Conservation (phyloP, 2,888 invertebrate genomes). For the Busseola fusca region DNA sequence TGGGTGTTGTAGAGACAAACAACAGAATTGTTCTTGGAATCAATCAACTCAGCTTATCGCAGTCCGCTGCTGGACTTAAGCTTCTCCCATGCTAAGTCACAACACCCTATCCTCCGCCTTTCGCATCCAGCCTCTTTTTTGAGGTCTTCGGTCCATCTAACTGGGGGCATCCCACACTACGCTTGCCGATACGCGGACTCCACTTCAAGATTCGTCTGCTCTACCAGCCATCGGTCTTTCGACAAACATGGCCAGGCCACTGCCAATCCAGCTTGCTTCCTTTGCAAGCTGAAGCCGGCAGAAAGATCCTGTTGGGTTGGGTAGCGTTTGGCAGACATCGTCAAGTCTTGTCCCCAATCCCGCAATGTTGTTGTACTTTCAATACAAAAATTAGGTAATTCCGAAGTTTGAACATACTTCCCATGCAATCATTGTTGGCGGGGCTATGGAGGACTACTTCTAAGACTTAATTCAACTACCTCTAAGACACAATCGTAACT, state of each 20-base stretch:
- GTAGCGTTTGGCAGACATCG: not conserved
- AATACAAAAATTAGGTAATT: not conserved
- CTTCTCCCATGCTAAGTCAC: too few relatives aligned
- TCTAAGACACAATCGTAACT: not conserved
- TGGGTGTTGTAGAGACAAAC: not conserved
- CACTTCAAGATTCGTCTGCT: not conserved
- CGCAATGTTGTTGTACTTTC: not conserved
- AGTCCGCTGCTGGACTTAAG: not conserved
- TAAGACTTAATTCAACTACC: too few relatives aligned
- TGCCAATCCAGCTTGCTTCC: not conserved
- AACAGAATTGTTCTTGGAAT: not conserved
- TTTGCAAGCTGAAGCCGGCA: not conserved
- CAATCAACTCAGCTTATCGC: not conserved
- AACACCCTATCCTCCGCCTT: too few relatives aligned
- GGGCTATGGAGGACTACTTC: too few relatives aligned
- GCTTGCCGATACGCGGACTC: not conserved
- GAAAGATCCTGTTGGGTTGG: not conserved
- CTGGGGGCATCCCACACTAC: not conserved
- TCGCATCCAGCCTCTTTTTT: not conserved
- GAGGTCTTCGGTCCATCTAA: not conserved
- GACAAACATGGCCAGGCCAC: not conserved
- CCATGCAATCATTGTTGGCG: not conserved
- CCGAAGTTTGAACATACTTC: not conserved
- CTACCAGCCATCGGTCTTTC: not conserved
- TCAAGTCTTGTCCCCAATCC: not conserved